Evolutionary conservation across 2,797 vertebrate genomes (phyloP).

Genomic region (Xerus rutilus): DNA sequence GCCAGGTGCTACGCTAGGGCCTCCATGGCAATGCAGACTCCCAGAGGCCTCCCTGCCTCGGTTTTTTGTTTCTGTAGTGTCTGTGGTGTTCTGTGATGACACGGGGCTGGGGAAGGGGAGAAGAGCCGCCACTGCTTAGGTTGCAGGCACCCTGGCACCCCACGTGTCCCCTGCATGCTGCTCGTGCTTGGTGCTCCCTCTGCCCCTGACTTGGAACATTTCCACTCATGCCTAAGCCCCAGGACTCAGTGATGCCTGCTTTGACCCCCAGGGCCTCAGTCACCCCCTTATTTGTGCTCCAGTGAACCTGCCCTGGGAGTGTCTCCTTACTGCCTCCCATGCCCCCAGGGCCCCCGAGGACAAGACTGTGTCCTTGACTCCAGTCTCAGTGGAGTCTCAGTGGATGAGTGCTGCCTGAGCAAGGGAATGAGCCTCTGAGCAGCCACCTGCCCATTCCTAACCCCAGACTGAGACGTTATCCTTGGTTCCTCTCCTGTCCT

Average conservation of each 20-base stretch:
- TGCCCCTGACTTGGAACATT: background rate
- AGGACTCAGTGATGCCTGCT: background rate
- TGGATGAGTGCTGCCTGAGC: background rate
- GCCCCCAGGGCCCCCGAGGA: background rate
- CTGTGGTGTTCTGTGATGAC: background rate
- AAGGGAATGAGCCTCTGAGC: background rate
- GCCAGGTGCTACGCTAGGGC: background rate
- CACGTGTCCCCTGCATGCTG: no score
- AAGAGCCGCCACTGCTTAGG: background rate
- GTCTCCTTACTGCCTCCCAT: background rate
- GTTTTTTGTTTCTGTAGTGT: background rate
- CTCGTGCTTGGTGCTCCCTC: background rate
- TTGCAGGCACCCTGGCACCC: background rate
- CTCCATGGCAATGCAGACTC: no score
- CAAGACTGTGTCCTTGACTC: background rate
- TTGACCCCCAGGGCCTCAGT: background rate
- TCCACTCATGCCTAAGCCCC: no score
- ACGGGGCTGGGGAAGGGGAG: fast-evolving
- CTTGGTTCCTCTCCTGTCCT: background rate
- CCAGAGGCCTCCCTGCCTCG: background rate
- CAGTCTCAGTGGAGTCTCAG: background rate
- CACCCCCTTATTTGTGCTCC: background rate
- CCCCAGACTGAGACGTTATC: background rate
- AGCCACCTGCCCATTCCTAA: background rate
- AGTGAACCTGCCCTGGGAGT: background rate